These are phyloP conservation scores for Antrozous pallidus DNA, from an alignment of 2,797 vertebrate species.

Conservation along the genomic window DNA sequence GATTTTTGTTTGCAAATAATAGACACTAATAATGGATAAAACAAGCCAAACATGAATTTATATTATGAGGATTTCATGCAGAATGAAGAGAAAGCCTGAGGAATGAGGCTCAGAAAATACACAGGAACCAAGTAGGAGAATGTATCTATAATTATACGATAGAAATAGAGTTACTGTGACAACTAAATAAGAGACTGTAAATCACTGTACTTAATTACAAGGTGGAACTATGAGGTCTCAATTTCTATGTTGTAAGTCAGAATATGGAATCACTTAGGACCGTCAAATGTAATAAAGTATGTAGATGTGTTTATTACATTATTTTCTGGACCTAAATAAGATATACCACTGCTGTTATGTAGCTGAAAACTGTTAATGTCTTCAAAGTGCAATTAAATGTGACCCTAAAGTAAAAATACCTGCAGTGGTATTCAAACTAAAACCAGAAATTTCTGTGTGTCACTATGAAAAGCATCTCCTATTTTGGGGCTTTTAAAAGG, in stretches of 20 bases:
- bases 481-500: slow-evolving; percentile 30
- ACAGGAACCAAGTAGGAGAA: background rate
- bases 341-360: background rate
- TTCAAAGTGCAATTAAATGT: slow-evolving; percentile 32
- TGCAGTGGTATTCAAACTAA: slow-evolving; percentile 28
- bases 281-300: slow-evolving; percentile 8
- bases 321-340: slow-evolving; percentile 45
- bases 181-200: background rate
- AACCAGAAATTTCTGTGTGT: background rate
- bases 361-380: slow-evolving; percentile 5
- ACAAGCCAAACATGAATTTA: background rate
- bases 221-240: background rate
- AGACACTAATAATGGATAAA: background rate
- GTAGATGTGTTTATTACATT: background rate
- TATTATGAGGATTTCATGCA: background rate
- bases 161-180: background rate
- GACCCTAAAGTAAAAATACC: slow-evolving; percentile 50
- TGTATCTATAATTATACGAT: background rate
- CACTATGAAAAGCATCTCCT: background rate
- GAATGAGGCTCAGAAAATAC: background rate
- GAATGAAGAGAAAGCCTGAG: background rate
- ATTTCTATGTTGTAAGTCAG: background rate
- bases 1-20: background rate
- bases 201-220: background rate
- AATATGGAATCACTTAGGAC: background rate